Evolutionary conservation across 2,888 invertebrate species (phyloP).

Genomic region (Pediacus dermestoides): DNA sequence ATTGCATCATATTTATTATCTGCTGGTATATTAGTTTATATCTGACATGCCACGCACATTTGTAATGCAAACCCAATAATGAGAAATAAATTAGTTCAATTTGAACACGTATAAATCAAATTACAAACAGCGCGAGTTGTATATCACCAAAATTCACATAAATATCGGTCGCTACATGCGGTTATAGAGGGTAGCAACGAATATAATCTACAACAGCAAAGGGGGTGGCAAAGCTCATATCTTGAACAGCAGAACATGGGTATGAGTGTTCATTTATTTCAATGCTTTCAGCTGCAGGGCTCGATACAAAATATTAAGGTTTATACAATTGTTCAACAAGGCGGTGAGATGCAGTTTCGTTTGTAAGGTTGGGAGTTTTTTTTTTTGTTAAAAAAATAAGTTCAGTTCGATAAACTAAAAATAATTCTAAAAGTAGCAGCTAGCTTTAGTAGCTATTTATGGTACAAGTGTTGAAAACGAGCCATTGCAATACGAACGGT

Average conservation of each 20-base stretch:
- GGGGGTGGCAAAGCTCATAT: constrained; percentile 14
- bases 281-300: constrained; percentile 36
- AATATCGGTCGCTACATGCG: constrained; percentile 29
- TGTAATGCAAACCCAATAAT: constrained; percentile 34
- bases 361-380: too few relatives aligned
- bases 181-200: constrained; percentile 11
- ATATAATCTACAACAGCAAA: constrained; percentile 27
- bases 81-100: constrained; percentile 39
- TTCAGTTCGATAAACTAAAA: too few relatives aligned
- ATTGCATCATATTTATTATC: constrained; percentile 11
- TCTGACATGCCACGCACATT: constrained; percentile 25
- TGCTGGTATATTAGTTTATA: constrained; percentile 24
- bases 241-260: constrained; percentile 7
- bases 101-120: constrained; percentile 40
- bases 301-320: constrained; percentile 32
- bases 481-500: too few relatives aligned
- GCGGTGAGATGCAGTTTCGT: too few relatives aligned
- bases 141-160: constrained; percentile 37
- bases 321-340: constrained; percentile 37
- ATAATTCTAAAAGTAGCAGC: too few relatives aligned
- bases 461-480: too few relatives aligned
- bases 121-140: constrained; percentile 35
- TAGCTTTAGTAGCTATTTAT: too few relatives aligned
- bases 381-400: too few relatives aligned
- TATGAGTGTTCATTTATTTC: constrained; percentile 35